Evolutionary conservation across 2,888 invertebrate genomes (phyloP).

Genomic region (Pinctada fucata): DNA sequence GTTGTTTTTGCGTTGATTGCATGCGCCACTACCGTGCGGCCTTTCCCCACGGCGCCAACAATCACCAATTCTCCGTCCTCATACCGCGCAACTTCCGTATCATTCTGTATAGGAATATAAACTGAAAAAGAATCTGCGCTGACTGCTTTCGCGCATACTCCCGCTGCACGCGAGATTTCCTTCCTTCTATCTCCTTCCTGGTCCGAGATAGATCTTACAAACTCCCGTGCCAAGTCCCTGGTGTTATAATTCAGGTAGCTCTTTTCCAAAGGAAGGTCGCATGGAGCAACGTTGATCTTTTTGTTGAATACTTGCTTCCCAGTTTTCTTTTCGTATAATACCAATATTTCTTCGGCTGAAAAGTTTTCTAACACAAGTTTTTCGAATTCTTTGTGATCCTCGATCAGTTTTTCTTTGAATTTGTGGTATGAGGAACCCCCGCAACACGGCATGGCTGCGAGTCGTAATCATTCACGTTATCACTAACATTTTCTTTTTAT

Average conservation of each 20-base stretch:
- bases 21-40: constrained; percentile 55
- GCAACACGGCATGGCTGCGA: neutral
- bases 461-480: no score
- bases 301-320: neutral
- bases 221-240: neutral
- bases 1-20: constrained; percentile 49
- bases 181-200: neutral
- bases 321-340: constrained; percentile 1
- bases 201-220: neutral
- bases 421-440: neutral
- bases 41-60: constrained; percentile 51
- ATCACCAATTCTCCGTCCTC: constrained; percentile 34
- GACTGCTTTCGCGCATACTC: constrained; percentile 41
- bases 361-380: neutral
- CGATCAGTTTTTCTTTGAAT: neutral
- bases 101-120: constrained; percentile 50
- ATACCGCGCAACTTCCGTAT: constrained; percentile 46
- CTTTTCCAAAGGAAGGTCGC: neutral
- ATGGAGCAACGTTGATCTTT: neutral
- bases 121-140: constrained; percentile 46
- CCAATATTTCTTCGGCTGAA: neutral
- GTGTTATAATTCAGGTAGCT: neutral
- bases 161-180: constrained; percentile 15
- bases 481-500: no score
- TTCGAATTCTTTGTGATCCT: constrained; percentile 1